Evolutionary conservation across 2,113 vertebrate genomes (phyloP).

Genomic region (Nyctereutes procyonoides): DNA sequence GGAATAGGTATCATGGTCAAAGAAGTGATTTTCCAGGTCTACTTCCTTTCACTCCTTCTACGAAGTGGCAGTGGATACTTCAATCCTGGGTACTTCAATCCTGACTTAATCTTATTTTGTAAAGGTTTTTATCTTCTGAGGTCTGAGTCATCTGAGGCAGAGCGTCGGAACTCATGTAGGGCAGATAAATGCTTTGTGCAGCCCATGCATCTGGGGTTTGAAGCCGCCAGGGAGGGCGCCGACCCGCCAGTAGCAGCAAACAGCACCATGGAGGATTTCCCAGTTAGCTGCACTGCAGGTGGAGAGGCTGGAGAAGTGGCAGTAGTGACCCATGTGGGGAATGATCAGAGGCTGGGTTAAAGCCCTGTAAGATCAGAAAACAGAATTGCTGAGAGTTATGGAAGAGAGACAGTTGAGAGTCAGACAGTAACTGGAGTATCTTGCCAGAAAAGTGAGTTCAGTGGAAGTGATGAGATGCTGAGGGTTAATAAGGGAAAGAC

Average conservation of each 20-base stretch:
- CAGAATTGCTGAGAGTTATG: background rate
- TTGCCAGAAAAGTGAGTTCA: background rate
- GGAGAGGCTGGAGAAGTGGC: background rate
- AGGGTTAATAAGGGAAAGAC: background rate
- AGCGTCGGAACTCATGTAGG: background rate
- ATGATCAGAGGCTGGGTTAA: background rate
- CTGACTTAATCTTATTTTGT: constrained; percentile 34
- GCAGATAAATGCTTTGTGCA: background rate
- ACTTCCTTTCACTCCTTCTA: constrained; percentile 48
- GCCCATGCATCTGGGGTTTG: background rate
- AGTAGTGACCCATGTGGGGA: accelerated
- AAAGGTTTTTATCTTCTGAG: background rate
- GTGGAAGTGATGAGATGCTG: background rate
- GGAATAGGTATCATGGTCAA: background rate
- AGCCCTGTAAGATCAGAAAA: background rate
- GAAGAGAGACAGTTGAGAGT: background rate
- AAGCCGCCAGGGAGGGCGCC: background rate
- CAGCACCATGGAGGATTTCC: accelerated
- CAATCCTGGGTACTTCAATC: constrained; percentile 6
- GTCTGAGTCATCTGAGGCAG: background rate
- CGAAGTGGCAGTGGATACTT: constrained; percentile 9
- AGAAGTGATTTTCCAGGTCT: constrained; percentile 35
- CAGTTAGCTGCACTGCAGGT: background rate
- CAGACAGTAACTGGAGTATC: background rate
- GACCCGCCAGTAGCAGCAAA: background rate